These are phyloP conservation scores for Seriola dumerili DNA, from an alignment of 2,113 vertebrate genomes.

Conservation along the genomic window DNA sequence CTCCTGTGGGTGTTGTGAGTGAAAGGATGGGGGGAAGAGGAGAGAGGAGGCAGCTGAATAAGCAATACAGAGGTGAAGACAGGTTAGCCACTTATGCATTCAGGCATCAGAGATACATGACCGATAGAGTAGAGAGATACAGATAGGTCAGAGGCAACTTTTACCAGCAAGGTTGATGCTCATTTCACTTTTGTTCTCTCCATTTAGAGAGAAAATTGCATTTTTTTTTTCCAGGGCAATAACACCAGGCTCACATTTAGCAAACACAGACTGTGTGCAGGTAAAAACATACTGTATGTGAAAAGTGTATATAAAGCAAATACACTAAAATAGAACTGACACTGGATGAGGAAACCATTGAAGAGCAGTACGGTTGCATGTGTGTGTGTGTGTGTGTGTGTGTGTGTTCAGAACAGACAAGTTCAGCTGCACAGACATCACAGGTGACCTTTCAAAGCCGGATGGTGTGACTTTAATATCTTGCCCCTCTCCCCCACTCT, in stretches of 20 bases:
- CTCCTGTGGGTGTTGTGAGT: constrained; percentile 54
- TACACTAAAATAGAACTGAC: background rate
- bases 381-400: constrained; percentile 8
- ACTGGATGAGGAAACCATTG: constrained; percentile 8
- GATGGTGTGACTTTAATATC: constrained; percentile 62
- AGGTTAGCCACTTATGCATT: constrained; percentile 68
- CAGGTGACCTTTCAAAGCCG: constrained; percentile 75
- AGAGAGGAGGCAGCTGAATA: constrained; percentile 36
- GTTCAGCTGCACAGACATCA: constrained; percentile 52
- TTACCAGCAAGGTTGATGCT: constrained; percentile 43
- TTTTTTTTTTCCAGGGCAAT: constrained; percentile 16
- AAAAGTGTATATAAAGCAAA: constrained; percentile 6
- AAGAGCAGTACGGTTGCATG: constrained; percentile 1
- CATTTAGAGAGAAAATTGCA: constrained; percentile 27
- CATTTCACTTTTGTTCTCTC: constrained; percentile 56
- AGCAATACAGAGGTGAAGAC: constrained; percentile 62
- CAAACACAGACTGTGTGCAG: constrained; percentile 2
- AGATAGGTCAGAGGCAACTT: constrained; percentile 49
- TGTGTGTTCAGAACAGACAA: constrained; percentile 34
- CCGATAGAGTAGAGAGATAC: constrained; percentile 59
- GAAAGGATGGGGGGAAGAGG: constrained; percentile 44
- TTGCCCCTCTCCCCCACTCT: background rate
- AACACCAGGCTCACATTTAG: constrained; percentile 15
- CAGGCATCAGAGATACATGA: constrained; percentile 66
- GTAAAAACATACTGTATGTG: background rate